Evolutionary conservation across 2,888 invertebrate genomes (phyloP).

Genomic region (Meghimatium bilineatum): DNA sequence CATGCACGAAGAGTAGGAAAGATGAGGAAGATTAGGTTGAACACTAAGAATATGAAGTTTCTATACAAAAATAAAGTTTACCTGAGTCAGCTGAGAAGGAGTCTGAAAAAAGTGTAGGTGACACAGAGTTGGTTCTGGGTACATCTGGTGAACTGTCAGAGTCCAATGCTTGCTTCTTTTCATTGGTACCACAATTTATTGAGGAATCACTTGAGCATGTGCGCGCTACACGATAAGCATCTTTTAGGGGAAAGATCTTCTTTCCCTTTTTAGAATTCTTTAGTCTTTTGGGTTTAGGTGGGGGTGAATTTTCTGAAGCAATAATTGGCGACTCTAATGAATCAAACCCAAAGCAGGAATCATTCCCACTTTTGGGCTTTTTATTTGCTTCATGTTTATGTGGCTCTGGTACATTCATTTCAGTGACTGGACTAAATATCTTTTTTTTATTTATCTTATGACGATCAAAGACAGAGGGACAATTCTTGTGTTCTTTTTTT

Average conservation of each 20-base stretch:
- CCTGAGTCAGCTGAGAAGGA: constrained; percentile 38
- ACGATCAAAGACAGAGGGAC: not conserved
- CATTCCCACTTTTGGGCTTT: not conserved
- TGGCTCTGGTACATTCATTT: not conserved
- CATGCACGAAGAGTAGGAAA: too few relatives aligned
- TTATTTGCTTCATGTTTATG: not conserved
- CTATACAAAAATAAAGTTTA: not conserved
- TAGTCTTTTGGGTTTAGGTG: not conserved
- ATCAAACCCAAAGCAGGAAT: constrained; percentile 43
- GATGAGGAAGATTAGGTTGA: too few relatives aligned
- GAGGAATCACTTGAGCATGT: constrained; percentile 20
- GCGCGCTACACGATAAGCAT: constrained; percentile 14
- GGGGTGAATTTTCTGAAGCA: constrained; percentile 29
- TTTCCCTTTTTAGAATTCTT: not conserved
- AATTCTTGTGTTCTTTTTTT: constrained; percentile 5
- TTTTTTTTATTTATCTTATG: constrained; percentile 27
- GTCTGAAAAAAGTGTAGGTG: constrained; percentile 35
- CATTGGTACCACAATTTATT: not conserved
- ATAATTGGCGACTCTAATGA: constrained; percentile 4
- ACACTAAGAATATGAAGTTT: too few relatives aligned
- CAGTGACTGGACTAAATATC: constrained; percentile 25
- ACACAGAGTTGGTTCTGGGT: not conserved
- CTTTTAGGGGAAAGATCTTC: not conserved
- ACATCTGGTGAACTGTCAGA: constrained; percentile 27
- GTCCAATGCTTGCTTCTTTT: not conserved